Base-by-base conservation (phyloP, 2,797 vertebrate genomes). In the Holocentrus rufus region DNA sequence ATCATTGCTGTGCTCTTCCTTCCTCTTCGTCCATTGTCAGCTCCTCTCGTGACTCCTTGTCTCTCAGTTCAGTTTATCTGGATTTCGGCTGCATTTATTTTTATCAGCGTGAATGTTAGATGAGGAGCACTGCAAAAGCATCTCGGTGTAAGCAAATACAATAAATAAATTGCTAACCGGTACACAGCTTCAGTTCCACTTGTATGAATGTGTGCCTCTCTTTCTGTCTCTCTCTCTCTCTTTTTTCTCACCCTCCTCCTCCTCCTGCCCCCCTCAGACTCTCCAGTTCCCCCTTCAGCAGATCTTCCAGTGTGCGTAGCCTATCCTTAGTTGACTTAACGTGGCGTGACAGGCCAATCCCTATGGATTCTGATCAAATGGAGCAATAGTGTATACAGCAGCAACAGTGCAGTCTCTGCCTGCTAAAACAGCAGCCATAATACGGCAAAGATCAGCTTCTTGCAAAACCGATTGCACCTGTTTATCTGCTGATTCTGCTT, bases 281-380 rank as follows among this genome's bases (percentile, higher is more conserved):
- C 83, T 77, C 72, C 66, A 70, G 68, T 76, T 81, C 85, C 85
- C 63, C 87, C 87, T 80, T 87, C 83, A 88, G 88, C 86, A 85
- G 77, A 80, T 87, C 86, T 56, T 88, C 74, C 81, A 83, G 87
- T 88, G 89, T 90, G 84, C 36, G 39, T 78, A 85, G 85, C 83
- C 65, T 78, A 66, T 84, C 81, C 82, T 74, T 64, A 80, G 84
- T 81, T 90, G 89, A 89, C 80, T 81, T 90, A 91, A 92, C 79
- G 4, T 49, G 73, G 69, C 79, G 84, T 88, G 91, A 91, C 91
- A 90, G 88, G 81, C 67, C 89, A 86, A 86, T 92, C 91, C 88
- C 89, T 88, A 86, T 88, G 91, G 90, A 90, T 92, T 90, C 80
- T 90, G 91, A 90, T 91, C 90, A 92, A 91, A 83, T 77, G 75